Percentiles rank a stretch among this genome's conserved stretches.
phyloP scores from a whole-genome alignment of 2,888 invertebrate species.

The Dorcus parallelipipedus region DNA sequence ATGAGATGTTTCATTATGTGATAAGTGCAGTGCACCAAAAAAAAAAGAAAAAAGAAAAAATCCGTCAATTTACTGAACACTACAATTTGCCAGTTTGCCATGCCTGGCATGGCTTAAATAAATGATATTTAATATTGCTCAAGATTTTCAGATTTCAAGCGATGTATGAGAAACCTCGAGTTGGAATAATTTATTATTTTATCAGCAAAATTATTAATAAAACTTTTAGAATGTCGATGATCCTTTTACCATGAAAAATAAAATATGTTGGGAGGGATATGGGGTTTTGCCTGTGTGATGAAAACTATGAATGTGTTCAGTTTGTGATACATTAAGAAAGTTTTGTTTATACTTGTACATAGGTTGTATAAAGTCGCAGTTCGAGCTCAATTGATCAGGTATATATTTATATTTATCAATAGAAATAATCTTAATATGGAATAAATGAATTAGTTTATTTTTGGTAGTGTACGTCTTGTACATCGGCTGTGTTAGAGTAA shows the following conservation, averaged over 20 bases:
- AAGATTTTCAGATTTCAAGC: too few species aligned
- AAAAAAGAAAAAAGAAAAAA: too few species aligned
- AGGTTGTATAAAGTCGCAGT: conserved; percentile 16
- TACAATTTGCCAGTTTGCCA: too few species aligned
- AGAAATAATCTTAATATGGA: not conserved
- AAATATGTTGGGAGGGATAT: not conserved
- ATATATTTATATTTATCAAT: not conserved
- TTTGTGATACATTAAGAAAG: conserved; percentile 31
- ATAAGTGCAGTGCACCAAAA: too few species aligned
- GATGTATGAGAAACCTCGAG: too few species aligned
- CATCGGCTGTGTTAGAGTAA: conserved; percentile 11
- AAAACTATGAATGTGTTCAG: conserved; percentile 33
- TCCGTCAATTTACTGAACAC: too few species aligned
- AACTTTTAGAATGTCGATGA: not conserved
- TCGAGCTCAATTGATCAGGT: conserved; percentile 9
- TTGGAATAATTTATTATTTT: not conserved
- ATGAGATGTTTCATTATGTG: too few species aligned
- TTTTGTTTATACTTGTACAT: conserved; percentile 24
- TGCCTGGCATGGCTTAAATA: too few species aligned
- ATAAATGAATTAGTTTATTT: conserved; percentile 1
- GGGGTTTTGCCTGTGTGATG: not conserved
- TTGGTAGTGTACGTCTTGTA: not conserved
- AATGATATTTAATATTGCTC: too few species aligned
- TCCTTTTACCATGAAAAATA: not conserved
- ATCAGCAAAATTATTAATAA: not conserved